phyloP scores from a whole-genome alignment of 2,113 vertebrate species.

The Rhinolophus ferrumequinum region DNA sequence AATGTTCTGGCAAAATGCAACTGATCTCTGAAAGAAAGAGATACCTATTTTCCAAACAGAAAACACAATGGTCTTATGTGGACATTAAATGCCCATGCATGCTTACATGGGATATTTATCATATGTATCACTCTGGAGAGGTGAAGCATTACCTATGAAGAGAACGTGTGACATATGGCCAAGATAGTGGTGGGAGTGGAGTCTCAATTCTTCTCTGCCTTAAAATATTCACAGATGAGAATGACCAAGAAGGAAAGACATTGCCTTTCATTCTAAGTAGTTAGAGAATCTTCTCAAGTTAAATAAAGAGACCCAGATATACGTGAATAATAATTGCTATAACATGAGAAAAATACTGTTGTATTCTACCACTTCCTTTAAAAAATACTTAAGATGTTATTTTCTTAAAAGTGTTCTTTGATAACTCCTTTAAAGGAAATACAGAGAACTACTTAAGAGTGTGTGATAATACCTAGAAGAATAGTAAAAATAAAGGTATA shows the following conservation, averaged over 20 bases:
- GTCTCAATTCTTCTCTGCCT: neutral
- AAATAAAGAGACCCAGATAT: neutral
- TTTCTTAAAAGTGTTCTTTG: neutral
- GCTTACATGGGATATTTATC: neutral
- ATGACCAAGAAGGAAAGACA: neutral
- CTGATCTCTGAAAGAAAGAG: neutral
- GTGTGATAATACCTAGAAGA: neutral
- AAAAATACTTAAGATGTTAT: neutral
- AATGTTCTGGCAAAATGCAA: neutral
- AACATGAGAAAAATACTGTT: neutral
- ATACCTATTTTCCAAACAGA: neutral
- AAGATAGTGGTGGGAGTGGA: neutral
- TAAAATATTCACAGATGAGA: neutral
- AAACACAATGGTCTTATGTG: neutral
- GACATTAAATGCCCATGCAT: neutral
- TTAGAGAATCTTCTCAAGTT: neutral
- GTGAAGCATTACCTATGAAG: neutral
- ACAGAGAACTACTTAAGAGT: neutral
- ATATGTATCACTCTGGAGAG: neutral
- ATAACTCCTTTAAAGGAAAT: neutral
- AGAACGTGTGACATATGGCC: neutral
- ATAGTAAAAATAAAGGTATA: neutral
- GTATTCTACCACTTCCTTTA: neutral
- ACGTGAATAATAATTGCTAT: neutral
- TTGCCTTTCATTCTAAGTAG: neutral